These are phyloP conservation scores for Megalops cyprinoides DNA, from an alignment of 2,797 vertebrate species.

Conservation along the genomic window DNA sequence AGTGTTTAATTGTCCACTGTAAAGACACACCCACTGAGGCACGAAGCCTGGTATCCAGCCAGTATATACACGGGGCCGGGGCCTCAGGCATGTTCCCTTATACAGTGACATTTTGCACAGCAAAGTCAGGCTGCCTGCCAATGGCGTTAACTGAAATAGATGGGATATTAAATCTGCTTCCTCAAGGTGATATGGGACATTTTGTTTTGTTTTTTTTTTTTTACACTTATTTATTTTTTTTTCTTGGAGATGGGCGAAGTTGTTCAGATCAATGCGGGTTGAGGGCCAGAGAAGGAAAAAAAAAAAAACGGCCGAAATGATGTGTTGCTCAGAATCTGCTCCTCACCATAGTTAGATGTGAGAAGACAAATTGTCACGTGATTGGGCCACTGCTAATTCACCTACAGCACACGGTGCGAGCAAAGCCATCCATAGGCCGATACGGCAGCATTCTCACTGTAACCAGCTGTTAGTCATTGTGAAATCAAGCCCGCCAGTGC, in stretches of 20 bases:
- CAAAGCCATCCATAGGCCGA: background rate
- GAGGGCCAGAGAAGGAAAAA: conserved; percentile 45
- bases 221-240: too few relatives aligned
- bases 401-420: background rate
- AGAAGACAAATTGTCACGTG: conserved; percentile 37
- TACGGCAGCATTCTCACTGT: background rate
- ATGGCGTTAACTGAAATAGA: conserved; percentile 38
- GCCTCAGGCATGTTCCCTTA: conserved; percentile 26
- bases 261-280: conserved; percentile 45
- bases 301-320: conserved; percentile 43
- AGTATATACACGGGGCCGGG: background rate
- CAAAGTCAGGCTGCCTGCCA: conserved; percentile 21
- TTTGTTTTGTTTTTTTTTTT: conserved; percentile 35
- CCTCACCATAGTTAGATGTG: conserved; percentile 41
- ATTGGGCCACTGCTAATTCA: conserved; percentile 13
- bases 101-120: conserved; percentile 25
- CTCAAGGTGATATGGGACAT: conserved; percentile 44
- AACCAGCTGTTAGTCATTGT: background rate
- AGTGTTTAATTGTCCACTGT: background rate
- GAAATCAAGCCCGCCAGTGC: background rate
- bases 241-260: conserved; percentile 19
- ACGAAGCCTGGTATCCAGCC: background rate
- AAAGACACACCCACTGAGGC: background rate
- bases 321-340: conserved; percentile 32
- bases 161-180: conserved; percentile 35